Evolutionary conservation across 1,140 invertebrate species (phyloP), one percentile per base, ranked within the genome.

Genomic region (Trichogramma pretiosum): DNA sequence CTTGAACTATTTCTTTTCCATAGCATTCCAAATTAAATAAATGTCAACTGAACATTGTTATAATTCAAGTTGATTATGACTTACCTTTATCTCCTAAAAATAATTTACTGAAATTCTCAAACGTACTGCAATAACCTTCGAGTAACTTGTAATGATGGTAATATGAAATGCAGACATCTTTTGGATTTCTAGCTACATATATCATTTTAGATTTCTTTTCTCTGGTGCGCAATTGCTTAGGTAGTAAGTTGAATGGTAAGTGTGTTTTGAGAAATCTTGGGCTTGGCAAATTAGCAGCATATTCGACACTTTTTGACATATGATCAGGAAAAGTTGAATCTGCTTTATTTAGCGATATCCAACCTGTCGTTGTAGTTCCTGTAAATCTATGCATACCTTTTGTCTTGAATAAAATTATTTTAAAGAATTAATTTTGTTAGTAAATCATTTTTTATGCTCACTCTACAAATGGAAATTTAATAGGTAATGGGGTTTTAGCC

Each of bases 171-270:
- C 79, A 80, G 1, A 80, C 79, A 61, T 92, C 88, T 65, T 88
- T 90, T 0, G 87, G 82, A 65, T 91, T 87, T 55, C 88, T 76
- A 2, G 77, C 75, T 0, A 89, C 77, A 55, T 90, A 90, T 42
- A 91, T 80, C 1, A 90, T 80, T 78, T 74, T 76, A 4, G 75
- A 67, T 30, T 70, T 71, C 0, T 63, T 64, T 8, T 63, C 62
- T 41, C 70, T 65, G 17, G 60, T 67, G 56, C 71, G 69, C 18
- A 82, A 61, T 56, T 79, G 68, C 8, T 67, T 67, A 0, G 85
- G 84, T 23, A 88, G 60, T 2, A 87, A 61, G 36, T 74, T 70
- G 14, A 77, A 76, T 0, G 85, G 83, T 17, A 89, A 59, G 67
- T 89, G 86, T 1, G 80, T 80, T 60, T 85, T 85, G 5, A 87